phyloP scores from a whole-genome alignment of 2,113 vertebrate genomes.

The Neotoma lepida region DNA sequence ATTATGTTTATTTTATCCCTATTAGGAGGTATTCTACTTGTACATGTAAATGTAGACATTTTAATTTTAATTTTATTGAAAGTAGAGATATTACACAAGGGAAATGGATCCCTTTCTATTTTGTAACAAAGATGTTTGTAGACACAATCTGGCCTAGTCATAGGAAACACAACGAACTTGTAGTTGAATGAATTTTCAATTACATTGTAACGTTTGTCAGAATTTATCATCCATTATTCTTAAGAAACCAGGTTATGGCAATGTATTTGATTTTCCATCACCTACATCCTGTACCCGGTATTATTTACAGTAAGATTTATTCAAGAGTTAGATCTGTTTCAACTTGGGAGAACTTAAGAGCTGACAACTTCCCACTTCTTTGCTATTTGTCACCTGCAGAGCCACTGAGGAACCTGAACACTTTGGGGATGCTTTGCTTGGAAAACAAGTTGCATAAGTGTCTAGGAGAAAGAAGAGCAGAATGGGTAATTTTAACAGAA shows the following conservation, averaged over 20 bases:
- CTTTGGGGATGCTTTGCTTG: not conserved
- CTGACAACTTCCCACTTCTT: constrained; percentile 27
- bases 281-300: not conserved
- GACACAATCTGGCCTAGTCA: not conserved
- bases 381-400: constrained; percentile 20
- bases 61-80: constrained; percentile 34
- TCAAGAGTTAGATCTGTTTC: constrained; percentile 15
- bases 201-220: constrained; percentile 18
- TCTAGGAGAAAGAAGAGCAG: constrained; percentile 4
- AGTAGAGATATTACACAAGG: not conserved
- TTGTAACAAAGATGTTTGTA: not conserved
- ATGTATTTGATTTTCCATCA: constrained; percentile 34
- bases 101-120: not conserved
- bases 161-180: not conserved
- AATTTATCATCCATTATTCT: constrained; percentile 3
- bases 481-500: not conserved
- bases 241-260: constrained; percentile 25
- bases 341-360: constrained; percentile 26
- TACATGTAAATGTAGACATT: not conserved
- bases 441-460: not conserved
- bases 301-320: constrained; percentile 33
- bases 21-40: constrained; percentile 13
- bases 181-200: constrained; percentile 34
- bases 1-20: constrained; percentile 4
- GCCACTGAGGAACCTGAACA: not conserved